These are phyloP conservation scores for Acanthosepion lycidas DNA, from an alignment of 2,888 invertebrate genomes.

Conservation along the genomic window DNA sequence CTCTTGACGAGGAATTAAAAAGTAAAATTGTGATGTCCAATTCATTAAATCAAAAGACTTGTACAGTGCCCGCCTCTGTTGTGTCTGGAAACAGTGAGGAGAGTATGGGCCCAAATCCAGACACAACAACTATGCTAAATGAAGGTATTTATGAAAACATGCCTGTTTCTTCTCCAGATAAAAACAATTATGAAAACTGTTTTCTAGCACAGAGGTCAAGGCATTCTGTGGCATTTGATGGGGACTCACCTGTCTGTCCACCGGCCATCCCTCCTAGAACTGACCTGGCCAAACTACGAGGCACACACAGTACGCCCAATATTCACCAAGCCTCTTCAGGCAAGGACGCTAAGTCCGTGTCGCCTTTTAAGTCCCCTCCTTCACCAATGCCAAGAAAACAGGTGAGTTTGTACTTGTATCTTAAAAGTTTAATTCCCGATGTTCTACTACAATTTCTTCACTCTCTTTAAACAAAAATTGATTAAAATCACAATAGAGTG, in stretches of 20 bases:
- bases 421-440: background rate
- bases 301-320: slow-evolving; percentile 45
- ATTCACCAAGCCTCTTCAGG: slow-evolving; percentile 43
- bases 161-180: slow-evolving; percentile 39
- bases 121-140: background rate
- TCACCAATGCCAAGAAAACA: slow-evolving; percentile 44
- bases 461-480: too few species aligned
- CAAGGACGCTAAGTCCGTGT: slow-evolving; percentile 37
- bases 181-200: slow-evolving; percentile 46
- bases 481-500: too few species aligned
- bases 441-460: too few species aligned
- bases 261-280: slow-evolving; percentile 45
- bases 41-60: slow-evolving; percentile 34
- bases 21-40: slow-evolving; percentile 35
- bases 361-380: slow-evolving; percentile 43
- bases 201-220: slow-evolving; percentile 46
- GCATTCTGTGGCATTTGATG: slow-evolving; percentile 45
- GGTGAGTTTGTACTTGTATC: background rate
- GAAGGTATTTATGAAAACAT: slow-evolving; percentile 44
- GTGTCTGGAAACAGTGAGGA: slow-evolving; percentile 37
- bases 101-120: background rate
- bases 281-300: slow-evolving; percentile 38
- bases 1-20: slow-evolving; percentile 41
- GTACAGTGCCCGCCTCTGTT: background rate
- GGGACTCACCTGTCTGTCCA: slow-evolving; percentile 36